Conservation (phyloP, 2,113 vertebrate species). For the Heterochromis multidens region DNA sequence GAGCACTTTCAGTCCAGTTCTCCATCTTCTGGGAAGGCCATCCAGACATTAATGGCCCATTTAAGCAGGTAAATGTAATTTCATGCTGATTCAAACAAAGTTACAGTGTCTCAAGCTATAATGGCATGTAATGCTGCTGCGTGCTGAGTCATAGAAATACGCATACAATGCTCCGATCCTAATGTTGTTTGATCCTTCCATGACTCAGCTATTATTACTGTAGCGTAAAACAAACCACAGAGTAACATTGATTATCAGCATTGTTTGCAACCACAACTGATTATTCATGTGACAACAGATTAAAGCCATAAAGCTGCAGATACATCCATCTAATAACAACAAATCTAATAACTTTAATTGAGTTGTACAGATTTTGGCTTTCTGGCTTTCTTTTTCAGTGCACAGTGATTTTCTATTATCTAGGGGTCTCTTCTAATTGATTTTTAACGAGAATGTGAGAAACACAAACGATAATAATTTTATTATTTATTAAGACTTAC, state of each 20-base stretch:
- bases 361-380: not conserved
- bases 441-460: not conserved
- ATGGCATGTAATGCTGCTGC: slow-evolving; percentile 46
- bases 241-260: not conserved
- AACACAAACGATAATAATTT: not conserved
- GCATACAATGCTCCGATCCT: not conserved
- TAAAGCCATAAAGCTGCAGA: not conserved
- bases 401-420: not conserved
- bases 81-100: slow-evolving; percentile 47
- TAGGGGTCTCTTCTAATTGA: not conserved
- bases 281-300: not conserved
- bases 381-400: not conserved
- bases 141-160: slow-evolving; percentile 53
- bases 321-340: not conserved
- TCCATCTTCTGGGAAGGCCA: slow-evolving; percentile 35
- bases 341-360: not conserved
- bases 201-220: not conserved
- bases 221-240: not conserved
- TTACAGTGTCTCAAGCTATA: slow-evolving; percentile 33
- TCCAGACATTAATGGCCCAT: slow-evolving; percentile 49
- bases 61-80: slow-evolving; percentile 55
- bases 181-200: not conserved
- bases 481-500: not conserved
- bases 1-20: not conserved
- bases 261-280: not conserved